Evolutionary conservation across 2,888 invertebrate species (phyloP).

Genomic region (Xylota sylvarum): DNA sequence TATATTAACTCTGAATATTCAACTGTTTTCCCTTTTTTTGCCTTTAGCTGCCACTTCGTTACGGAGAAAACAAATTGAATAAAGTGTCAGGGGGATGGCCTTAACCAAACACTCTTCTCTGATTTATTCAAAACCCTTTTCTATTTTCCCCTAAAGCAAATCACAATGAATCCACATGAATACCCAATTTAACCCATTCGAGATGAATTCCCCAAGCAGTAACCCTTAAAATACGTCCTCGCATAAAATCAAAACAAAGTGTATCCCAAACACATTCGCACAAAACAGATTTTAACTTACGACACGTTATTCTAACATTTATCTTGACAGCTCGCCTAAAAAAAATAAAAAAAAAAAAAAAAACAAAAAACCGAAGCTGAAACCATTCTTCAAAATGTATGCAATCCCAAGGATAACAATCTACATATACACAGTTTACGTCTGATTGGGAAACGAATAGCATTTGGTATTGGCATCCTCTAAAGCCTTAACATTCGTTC

Average conservation of each 20-base stretch:
- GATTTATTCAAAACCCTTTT: slow-evolving; percentile 60
- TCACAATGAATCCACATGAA: slow-evolving; percentile 58
- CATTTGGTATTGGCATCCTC: slow-evolving; percentile 27
- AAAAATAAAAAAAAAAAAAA: slow-evolving; percentile 34
- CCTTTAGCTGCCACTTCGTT: slow-evolving; percentile 43
- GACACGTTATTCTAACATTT: slow-evolving; percentile 57
- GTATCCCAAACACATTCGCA: slow-evolving; percentile 5
- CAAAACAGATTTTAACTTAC: slow-evolving; percentile 15
- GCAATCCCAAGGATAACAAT: slow-evolving; percentile 46
- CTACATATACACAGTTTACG: slow-evolving; percentile 28
- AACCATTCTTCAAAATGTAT: slow-evolving; percentile 51
- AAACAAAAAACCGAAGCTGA: too few species aligned
- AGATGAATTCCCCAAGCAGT: slow-evolving; percentile 7
- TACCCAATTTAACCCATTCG: slow-evolving; percentile 47
- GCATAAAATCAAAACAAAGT: slow-evolving; percentile 48
- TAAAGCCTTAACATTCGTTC: slow-evolving; percentile 28
- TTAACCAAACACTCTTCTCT: slow-evolving; percentile 45
- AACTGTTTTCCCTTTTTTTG: background rate
- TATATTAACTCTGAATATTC: slow-evolving; percentile 14
- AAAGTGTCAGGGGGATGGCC: slow-evolving; percentile 27
- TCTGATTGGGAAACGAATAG: slow-evolving; percentile 49
- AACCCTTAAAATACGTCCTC: slow-evolving; percentile 28
- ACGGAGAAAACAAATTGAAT: slow-evolving; percentile 57
- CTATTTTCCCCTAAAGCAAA: slow-evolving; percentile 21
- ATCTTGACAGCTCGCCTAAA: slow-evolving; percentile 15